phyloP scores from a whole-genome alignment of 2,113 vertebrate genomes.

The Dissostichus mawsoni region DNA sequence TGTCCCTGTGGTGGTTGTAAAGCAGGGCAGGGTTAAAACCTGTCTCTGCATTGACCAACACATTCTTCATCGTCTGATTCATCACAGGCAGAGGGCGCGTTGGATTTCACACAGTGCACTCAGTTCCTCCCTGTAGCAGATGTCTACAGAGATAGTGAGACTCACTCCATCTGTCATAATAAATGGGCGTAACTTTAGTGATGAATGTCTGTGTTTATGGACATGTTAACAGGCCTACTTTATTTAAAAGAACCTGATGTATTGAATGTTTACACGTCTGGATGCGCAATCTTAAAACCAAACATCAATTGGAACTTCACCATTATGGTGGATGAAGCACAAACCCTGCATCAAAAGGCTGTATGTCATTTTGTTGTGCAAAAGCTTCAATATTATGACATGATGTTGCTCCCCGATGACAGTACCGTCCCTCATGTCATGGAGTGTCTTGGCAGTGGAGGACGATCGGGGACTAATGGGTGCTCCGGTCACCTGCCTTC shows the following conservation, averaged over 20 bases:
- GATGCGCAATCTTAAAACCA: not conserved
- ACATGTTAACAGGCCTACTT: slow-evolving; percentile 9
- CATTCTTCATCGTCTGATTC: slow-evolving; percentile 66
- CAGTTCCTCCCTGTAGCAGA: slow-evolving; percentile 51
- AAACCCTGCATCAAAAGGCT: not conserved
- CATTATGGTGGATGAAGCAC: not conserved
- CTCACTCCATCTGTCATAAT: slow-evolving; percentile 47
- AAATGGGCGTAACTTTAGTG: slow-evolving; percentile 15
- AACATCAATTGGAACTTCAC: not conserved
- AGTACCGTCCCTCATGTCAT: slow-evolving; percentile 9
- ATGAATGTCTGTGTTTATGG: slow-evolving; percentile 16
- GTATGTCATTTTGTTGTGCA: slow-evolving; percentile 14
- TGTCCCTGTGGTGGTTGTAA: slow-evolving; percentile 43
- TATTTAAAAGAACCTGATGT: slow-evolving; percentile 12
- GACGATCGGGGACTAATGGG: slow-evolving; percentile 26
- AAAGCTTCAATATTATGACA: slow-evolving; percentile 21
- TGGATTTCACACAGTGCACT: slow-evolving; percentile 44
- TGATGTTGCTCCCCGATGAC: slow-evolving; percentile 19
- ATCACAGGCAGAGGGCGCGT: slow-evolving; percentile 43
- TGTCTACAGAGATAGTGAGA: slow-evolving; percentile 49
- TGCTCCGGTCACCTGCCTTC: slow-evolving; percentile 40
- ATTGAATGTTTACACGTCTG: not conserved
- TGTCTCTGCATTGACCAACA: slow-evolving; percentile 59
- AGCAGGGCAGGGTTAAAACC: slow-evolving; percentile 56
- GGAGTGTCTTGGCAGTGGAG: slow-evolving; percentile 2